phyloP scores from a whole-genome alignment of 2,113 vertebrate species.

The Chiloscyllium plagiosum region DNA sequence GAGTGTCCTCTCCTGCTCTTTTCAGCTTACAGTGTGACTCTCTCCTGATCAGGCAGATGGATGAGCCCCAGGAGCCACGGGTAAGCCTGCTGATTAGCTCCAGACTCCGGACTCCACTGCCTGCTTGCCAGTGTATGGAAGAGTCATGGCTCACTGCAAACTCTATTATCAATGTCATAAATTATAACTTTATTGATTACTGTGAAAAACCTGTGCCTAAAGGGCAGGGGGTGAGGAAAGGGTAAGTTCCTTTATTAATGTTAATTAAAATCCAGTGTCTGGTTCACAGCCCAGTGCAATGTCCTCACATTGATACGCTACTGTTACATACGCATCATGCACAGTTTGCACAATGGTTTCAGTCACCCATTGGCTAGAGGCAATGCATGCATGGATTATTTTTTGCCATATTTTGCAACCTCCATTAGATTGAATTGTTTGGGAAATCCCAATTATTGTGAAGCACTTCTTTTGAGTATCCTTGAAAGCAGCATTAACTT shows the following conservation, averaged over 20 bases:
- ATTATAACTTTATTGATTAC: neutral
- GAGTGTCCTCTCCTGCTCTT: neutral
- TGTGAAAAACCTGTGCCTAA: neutral
- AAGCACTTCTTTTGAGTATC: neutral
- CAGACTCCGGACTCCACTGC: neutral
- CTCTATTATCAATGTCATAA: neutral
- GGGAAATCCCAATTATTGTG: neutral
- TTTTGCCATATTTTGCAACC: neutral
- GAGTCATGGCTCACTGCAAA: neutral
- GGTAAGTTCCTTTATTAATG: neutral
- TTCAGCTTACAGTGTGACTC: neutral
- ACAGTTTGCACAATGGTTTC: neutral
- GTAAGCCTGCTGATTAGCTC: neutral
- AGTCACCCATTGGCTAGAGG: neutral
- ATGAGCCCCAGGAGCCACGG: constrained; percentile 5
- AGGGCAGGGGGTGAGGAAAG: no score
- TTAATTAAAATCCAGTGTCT: neutral
- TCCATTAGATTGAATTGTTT: neutral
- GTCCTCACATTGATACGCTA: neutral
- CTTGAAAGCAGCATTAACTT: neutral
- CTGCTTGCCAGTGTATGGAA: neutral
- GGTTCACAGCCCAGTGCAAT: neutral
- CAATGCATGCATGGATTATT: neutral
- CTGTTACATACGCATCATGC: neutral
- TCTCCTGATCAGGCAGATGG: neutral